Evolutionary conservation across 2,113 vertebrate species (phyloP).

Genomic region (Balaeniceps rex): DNA sequence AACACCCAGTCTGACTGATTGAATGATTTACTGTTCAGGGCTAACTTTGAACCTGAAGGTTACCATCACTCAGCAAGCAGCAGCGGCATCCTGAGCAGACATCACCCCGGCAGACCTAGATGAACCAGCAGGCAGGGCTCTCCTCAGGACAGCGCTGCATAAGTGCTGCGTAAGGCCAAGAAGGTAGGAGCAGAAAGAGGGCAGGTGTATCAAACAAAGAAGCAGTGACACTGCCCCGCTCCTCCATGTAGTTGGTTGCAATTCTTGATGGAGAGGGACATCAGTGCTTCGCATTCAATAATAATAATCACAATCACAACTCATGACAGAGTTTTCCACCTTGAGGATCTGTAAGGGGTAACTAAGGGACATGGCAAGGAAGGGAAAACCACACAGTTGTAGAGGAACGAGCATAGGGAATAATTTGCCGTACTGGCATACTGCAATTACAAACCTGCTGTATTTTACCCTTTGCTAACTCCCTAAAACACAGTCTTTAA

Average conservation of each 20-base stretch:
- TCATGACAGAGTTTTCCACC: not conserved
- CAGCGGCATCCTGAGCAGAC: not conserved
- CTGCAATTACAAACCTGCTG: not conserved
- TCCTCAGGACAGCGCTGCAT: not conserved
- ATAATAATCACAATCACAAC: not conserved
- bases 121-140: not conserved
- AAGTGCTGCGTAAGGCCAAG: not conserved
- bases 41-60: not conserved
- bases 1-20: not conserved
- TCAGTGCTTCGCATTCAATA: not conserved
- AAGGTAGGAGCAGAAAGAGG: not conserved
- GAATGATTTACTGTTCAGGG: not conserved
- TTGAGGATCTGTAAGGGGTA: not conserved
- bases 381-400: not conserved
- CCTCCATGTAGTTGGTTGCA: not conserved
- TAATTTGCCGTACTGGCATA: not conserved
- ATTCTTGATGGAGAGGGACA: not conserved
- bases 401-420: not conserved
- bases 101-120: accelerated
- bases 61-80: not conserved
- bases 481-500: not conserved
- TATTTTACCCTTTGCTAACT: not conserved
- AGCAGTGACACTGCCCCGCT: not conserved
- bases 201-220: not conserved
- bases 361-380: not conserved